Evolutionary conservation across 2,888 invertebrate species (phyloP), one percentile per base, ranked within the genome.

Genomic region (Archips crataeganus): DNA sequence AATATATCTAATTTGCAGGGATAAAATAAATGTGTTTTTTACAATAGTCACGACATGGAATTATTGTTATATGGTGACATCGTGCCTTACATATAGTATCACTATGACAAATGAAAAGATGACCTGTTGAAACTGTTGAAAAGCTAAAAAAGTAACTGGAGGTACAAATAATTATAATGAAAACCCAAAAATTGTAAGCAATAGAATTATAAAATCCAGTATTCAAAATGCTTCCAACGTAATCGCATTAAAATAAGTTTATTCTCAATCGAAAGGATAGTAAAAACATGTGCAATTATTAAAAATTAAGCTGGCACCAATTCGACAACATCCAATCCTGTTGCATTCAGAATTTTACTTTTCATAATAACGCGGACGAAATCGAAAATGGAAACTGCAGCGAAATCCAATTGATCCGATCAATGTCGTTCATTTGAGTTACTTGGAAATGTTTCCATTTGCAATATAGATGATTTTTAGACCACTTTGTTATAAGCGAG

Each of bases 351-450:
- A 36, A 34, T 59, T 34, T 8, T 60, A 8, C 60, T n/a, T 65
- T 34, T 51, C 65, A 63, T 15, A 2, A n/a, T 70, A 42, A 47
- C 45, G 10, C 42, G 36, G 13, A 42, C 51, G 32, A 62, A 63
- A 63, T 70, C 63, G 45, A 42, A 70, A 63, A 61, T 63, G 10
- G 32, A 13, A 15, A 32, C 10, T 11, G 32, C 47, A 9, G 49
- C 23, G 10, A 11, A 49, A 39, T 60, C 47, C 59, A 59, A 54
- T 15, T 68, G 42, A 69, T 57, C n/a, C 42, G 15, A 60, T 47
- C 60, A 68, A 34, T 49, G 61, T 39, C 39, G 8, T 49, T 42
- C 60, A 61, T 59, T 32, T 47, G 36, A 45, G 60, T 68, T 60
- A 60, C 36, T 42, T 36, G 6, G 23, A 54, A 57, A 57, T 57